A percentile compares a stretch with the other conserved stretches of the same genome.
phyloP scores from a whole-genome alignment of 2,113 vertebrate genomes.

The Lasiurus cinereus region DNA sequence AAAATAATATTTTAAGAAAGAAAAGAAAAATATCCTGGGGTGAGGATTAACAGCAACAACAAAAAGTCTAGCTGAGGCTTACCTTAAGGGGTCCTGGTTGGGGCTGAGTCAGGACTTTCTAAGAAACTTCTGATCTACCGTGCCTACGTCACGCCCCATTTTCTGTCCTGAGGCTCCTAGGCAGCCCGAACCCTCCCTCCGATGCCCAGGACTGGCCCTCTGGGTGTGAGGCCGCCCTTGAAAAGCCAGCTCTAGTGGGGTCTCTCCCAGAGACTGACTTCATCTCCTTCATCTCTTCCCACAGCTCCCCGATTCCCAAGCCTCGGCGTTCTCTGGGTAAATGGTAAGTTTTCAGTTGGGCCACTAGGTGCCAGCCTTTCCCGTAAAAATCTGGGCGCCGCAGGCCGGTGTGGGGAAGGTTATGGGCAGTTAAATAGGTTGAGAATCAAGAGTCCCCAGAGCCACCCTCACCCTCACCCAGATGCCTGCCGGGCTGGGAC shows the following conservation, averaged over 20 bases:
- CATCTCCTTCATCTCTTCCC: background rate
- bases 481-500: background rate
- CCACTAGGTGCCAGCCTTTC: constrained; percentile 75
- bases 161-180: background rate
- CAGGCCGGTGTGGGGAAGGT: background rate
- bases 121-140: background rate
- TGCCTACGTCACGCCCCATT: background rate
- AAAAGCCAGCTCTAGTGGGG: background rate
- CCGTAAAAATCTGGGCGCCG: background rate
- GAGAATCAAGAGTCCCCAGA: too few species aligned
- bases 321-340: accelerated
- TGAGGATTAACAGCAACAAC: too few species aligned
- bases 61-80: background rate
- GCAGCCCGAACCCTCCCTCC: background rate
- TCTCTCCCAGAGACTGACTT: background rate
- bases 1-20: too few species aligned
- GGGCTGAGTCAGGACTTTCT: too few species aligned
- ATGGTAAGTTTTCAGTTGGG: background rate
- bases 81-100: background rate
- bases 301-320: background rate
- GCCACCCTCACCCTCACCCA: too few species aligned
- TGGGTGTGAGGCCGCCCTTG: background rate
- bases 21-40: background rate
- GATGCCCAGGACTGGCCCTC: accelerated
- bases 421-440: background rate